Conservation (phyloP, 1,140 invertebrate genomes). For the Panagrolaimus sp. region DNA sequence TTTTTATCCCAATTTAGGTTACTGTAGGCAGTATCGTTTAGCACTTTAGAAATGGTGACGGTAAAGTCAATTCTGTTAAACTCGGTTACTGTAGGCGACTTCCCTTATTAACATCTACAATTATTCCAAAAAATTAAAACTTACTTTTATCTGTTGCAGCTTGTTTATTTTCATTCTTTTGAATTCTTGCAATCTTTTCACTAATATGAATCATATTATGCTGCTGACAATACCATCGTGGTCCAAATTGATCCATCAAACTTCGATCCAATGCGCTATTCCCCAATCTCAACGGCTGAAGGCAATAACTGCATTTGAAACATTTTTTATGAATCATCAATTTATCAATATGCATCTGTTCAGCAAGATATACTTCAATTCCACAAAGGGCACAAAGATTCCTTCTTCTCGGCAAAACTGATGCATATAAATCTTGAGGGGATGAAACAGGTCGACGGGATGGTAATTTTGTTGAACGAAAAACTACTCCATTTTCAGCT, state of each 20-base stretch:
- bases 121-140: too few species aligned
- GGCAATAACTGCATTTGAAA: slow-evolving; percentile 13
- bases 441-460: not conserved
- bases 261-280: slow-evolving; percentile 2
- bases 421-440: slow-evolving; percentile 3
- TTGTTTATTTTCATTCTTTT: not conserved
- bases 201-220: not conserved
- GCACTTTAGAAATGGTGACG: not conserved
- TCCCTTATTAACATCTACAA: too few species aligned
- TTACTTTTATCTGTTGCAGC: too few species aligned
- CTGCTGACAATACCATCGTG: slow-evolving; percentile 10
- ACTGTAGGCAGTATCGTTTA: too few species aligned
- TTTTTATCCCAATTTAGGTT: too few species aligned
- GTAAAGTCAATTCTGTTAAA: not conserved
- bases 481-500: not conserved
- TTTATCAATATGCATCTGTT: slow-evolving; percentile 10
- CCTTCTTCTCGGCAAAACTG: not conserved
- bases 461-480: not conserved
- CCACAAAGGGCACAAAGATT: slow-evolving; percentile 7
- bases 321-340: slow-evolving; percentile 10
- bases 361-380: slow-evolving; percentile 1
- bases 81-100: too few species aligned
- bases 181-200: not conserved
- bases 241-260: not conserved
- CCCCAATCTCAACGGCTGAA: not conserved